A percentile compares a stretch with the other conserved stretches of the same genome.
Conservation (phyloP, 2,888 invertebrate genomes). For the Schrankia costaestrigalis region DNA sequence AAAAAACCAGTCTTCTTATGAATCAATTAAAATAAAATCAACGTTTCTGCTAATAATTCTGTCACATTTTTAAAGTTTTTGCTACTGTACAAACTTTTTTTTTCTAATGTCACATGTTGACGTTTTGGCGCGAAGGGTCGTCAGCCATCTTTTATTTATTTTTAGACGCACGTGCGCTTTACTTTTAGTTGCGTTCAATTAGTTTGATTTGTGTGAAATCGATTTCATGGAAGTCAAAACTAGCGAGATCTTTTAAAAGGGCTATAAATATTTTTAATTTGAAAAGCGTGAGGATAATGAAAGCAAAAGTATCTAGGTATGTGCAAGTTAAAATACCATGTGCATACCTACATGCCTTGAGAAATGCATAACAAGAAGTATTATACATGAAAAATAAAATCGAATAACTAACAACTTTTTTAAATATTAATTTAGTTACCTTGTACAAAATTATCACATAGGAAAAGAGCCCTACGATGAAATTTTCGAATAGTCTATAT, state of each 20-base stretch:
- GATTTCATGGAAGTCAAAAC: slow-evolving; percentile 28
- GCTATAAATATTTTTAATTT: slow-evolving; percentile 5
- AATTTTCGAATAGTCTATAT: too few relatives aligned
- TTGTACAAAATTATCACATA: too few relatives aligned
- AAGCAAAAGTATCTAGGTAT: too few relatives aligned
- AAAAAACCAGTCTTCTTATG: neutral
- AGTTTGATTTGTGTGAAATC: slow-evolving; percentile 61
- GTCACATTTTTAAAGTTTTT: slow-evolving; percentile 24
- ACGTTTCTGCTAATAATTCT: slow-evolving; percentile 51
- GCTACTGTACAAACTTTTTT: slow-evolving; percentile 42
- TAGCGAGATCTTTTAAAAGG: slow-evolving; percentile 2
- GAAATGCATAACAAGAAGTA: too few relatives aligned
- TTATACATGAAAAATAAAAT: too few relatives aligned
- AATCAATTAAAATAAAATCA: slow-evolving; percentile 1
- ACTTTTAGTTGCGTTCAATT: slow-evolving; percentile 62
- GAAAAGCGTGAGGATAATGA: too few relatives aligned
- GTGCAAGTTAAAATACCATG: too few relatives aligned
- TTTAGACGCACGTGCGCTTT: slow-evolving; percentile 58
- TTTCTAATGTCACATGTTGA: slow-evolving; percentile 31
- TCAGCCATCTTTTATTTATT: slow-evolving; percentile 58
- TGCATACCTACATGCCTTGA: too few relatives aligned
- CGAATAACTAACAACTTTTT: too few relatives aligned
- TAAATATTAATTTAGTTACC: too few relatives aligned
- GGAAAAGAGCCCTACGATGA: too few relatives aligned
- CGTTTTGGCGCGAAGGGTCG: slow-evolving; percentile 47